phyloP scores from a whole-genome alignment of 2,888 invertebrate genomes.

The Pollenia angustigena region DNA sequence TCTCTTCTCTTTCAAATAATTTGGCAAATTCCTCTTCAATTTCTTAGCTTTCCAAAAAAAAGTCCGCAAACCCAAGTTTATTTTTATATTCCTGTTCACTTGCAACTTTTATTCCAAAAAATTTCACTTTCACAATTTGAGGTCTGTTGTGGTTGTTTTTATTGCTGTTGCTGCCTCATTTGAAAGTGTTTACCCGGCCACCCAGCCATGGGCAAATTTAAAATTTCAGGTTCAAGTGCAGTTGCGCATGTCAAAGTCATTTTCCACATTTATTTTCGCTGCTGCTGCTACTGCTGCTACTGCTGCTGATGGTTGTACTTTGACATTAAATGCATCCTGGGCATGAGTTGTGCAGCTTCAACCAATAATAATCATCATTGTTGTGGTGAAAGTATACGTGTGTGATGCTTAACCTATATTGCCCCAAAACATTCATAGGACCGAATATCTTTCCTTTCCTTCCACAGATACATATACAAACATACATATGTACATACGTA shows the following conservation, averaged over 20 bases:
- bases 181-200: not conserved
- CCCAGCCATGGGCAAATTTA: conserved; percentile 41
- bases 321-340: conserved; percentile 70
- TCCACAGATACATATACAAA: not conserved
- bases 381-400: not conserved
- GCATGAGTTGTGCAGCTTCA: conserved; percentile 44
- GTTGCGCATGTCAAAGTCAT: conserved; percentile 81
- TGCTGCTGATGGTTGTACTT: conserved; percentile 36
- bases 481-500: not conserved
- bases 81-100: conserved; percentile 14
- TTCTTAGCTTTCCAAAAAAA: not conserved
- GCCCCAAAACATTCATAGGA: not conserved
- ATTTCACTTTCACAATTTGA: conserved; percentile 55
- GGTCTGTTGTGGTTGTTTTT: conserved; percentile 17
- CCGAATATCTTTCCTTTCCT: not conserved
- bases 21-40: not conserved
- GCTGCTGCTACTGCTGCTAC: not conserved
- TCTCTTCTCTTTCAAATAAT: not conserved
- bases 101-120: conserved; percentile 47
- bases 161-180: not conserved
- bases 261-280: conserved; percentile 62
- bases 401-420: conserved; percentile 25
- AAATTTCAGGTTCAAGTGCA: conserved; percentile 84
- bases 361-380: not conserved
- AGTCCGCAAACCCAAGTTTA: not conserved